phyloP scores from a whole-genome alignment of 2,113 vertebrate genomes.

The Uropsilus gracilis region DNA sequence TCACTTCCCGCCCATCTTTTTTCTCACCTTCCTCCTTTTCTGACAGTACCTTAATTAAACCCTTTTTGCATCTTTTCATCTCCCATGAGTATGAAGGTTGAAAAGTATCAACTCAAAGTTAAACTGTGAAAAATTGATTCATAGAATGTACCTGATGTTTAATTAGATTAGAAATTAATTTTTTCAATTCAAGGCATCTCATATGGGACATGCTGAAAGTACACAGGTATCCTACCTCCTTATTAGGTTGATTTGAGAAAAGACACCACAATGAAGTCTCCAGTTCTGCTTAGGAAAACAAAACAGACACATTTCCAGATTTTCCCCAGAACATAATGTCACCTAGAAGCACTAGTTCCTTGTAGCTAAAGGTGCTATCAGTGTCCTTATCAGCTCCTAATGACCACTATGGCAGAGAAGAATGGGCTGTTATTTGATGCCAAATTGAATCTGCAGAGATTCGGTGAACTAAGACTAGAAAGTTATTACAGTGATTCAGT shows the following conservation, averaged over 20 bases:
- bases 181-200: slow-evolving; percentile 2
- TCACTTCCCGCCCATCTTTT: background rate
- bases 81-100: background rate
- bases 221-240: background rate
- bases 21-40: background rate
- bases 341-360: slow-evolving; percentile 51
- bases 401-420: slow-evolving; percentile 71
- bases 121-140: background rate
- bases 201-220: background rate
- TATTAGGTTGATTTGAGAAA: slow-evolving; percentile 32
- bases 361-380: slow-evolving; percentile 60
- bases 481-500: slow-evolving; percentile 84
- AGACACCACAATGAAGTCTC: background rate
- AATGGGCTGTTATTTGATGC: slow-evolving; percentile 78
- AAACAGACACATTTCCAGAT: slow-evolving; percentile 24
- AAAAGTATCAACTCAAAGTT: slow-evolving; percentile 22
- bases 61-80: background rate
- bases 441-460: slow-evolving; percentile 73
- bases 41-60: background rate
- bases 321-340: slow-evolving; percentile 57
- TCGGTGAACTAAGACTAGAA: slow-evolving; percentile 66
- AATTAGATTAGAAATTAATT: slow-evolving; percentile 15
- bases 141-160: background rate
- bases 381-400: slow-evolving; percentile 65
- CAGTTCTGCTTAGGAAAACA: slow-evolving; percentile 50